A percentile compares a stretch with the other conserved stretches of the same genome.
These are phyloP conservation scores for Megalonaias nervosa DNA, from an alignment of 1,140 invertebrate genomes.

Conservation along the genomic window DNA sequence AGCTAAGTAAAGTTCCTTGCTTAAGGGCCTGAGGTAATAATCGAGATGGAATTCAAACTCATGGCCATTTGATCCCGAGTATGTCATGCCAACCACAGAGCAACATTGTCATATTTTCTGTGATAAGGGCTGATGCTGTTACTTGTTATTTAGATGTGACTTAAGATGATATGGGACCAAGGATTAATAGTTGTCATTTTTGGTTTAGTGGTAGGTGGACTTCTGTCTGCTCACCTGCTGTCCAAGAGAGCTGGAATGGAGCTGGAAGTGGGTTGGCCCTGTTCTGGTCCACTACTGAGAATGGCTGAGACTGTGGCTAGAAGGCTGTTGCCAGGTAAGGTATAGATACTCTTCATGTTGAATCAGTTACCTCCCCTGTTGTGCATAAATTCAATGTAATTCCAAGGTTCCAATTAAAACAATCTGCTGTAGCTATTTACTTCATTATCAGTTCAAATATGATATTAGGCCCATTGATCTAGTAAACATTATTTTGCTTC, in stretches of 20 bases:
- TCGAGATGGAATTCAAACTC: not conserved
- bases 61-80: not conserved
- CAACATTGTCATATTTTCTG: not conserved
- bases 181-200: conserved; percentile 17
- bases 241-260: conserved; percentile 80
- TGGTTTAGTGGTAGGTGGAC: conserved; percentile 89
- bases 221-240: conserved; percentile 96
- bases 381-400: no score
- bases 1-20: no score
- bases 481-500: no score
- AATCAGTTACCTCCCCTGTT: no score
- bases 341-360: no score
- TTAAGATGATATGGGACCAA: not conserved
- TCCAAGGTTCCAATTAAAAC: no score
- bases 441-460: no score
- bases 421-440: no score
- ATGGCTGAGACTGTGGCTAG: conserved; percentile 95
- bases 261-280: conserved; percentile 96
- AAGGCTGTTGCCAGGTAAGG: conserved; percentile 82
- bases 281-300: conserved; percentile 92
- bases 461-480: no score
- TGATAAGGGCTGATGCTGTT: not conserved
- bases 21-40: not conserved
- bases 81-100: not conserved
- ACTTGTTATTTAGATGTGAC: not conserved